These are phyloP conservation scores for Petroica traversi DNA, from an alignment of 2,113 vertebrate genomes.

Conservation along the genomic window DNA sequence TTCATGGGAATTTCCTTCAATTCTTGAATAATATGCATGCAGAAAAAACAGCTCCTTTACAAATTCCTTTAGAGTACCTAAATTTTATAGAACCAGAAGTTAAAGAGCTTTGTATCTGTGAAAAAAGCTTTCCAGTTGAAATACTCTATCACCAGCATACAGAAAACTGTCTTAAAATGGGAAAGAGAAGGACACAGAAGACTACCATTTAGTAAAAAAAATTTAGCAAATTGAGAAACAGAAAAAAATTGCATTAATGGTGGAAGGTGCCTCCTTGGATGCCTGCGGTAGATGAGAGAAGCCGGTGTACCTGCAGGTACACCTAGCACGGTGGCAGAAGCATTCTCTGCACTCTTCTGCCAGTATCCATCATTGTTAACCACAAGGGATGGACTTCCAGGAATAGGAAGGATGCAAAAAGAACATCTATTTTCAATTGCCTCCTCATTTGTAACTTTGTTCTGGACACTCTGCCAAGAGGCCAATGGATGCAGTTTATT, in stretches of 20 bases:
- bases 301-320: background rate
- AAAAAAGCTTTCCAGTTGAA: background rate
- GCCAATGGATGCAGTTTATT: background rate
- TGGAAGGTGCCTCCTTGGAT: background rate
- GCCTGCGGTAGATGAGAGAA: background rate
- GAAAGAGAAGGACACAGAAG: background rate
- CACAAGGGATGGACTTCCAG: background rate
- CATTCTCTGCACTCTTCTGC: background rate
- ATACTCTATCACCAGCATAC: background rate
- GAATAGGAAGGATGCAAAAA: background rate
- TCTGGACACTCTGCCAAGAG: background rate
- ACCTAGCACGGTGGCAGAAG: rapidly evolving
- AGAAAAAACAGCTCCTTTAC: background rate
- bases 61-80: background rate
- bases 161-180: background rate
- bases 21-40: background rate
- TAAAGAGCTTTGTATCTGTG: background rate
- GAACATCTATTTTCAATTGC: background rate
- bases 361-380: background rate
- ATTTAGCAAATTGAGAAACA: background rate
- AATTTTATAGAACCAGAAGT: background rate
- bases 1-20: background rate
- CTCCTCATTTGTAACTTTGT: background rate
- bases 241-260: background rate
- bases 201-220: background rate